These are phyloP conservation scores for Takifugu rubripes DNA, from an alignment of 2,797 vertebrate genomes.

Conservation along the genomic window DNA sequence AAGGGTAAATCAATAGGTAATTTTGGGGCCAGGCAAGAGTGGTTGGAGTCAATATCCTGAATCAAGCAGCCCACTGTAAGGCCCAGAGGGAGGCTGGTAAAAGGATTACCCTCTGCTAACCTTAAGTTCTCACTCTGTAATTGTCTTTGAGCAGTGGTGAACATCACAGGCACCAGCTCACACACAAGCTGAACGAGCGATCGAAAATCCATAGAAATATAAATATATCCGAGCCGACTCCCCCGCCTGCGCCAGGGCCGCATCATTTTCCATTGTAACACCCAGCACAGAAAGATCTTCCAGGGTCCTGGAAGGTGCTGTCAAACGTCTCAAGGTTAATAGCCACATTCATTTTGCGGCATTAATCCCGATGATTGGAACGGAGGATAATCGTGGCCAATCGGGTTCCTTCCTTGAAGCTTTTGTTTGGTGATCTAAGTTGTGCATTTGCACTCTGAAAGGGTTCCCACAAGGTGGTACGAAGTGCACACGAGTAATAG, in stretches of 20 bases:
- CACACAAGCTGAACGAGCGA: constrained; percentile 37
- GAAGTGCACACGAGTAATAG: constrained; percentile 56
- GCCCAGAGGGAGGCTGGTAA: constrained; percentile 68
- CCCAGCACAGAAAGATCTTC: constrained; percentile 36
- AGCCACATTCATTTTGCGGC: constrained; percentile 48
- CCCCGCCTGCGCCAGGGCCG: constrained; percentile 10
- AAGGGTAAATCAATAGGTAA: constrained; percentile 79
- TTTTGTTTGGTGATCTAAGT: constrained; percentile 70
- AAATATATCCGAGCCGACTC: constrained; percentile 28
- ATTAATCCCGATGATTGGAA: constrained; percentile 54
- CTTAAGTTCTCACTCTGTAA: constrained; percentile 70
- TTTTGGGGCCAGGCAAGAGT: constrained; percentile 71
- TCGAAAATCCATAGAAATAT: constrained; percentile 55
- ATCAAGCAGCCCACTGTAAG: constrained; percentile 54
- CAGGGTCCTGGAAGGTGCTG: constrained; percentile 54
- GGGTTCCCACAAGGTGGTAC: constrained; percentile 42
- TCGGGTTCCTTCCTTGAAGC: constrained; percentile 52
- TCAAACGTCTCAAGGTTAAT: constrained; percentile 65
- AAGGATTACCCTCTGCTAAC: constrained; percentile 74
- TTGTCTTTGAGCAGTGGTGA: constrained; percentile 76
- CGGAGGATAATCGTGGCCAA: constrained; percentile 58
- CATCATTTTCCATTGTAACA: constrained; percentile 45
- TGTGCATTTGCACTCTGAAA: constrained; percentile 54
- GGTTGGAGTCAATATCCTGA: constrained; percentile 70
- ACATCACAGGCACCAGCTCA: constrained; percentile 56